phyloP scores from a whole-genome alignment of 2,888 invertebrate species.

The Byasa hedistus region DNA sequence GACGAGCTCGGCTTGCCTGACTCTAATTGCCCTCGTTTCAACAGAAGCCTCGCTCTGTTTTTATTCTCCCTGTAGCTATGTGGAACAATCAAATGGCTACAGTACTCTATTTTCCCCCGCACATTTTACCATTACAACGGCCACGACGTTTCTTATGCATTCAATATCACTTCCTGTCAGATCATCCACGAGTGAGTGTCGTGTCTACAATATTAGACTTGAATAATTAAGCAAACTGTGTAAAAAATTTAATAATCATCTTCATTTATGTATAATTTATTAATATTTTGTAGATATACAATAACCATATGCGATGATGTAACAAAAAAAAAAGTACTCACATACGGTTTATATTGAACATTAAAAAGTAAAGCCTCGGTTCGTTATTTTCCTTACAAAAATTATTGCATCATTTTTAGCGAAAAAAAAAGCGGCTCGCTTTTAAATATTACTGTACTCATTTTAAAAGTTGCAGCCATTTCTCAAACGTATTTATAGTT shows the following conservation, averaged over 20 bases:
- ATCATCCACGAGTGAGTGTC: background rate
- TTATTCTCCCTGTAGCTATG: slow-evolving; percentile 24
- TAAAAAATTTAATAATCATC: too few species aligned
- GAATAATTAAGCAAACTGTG: too few species aligned
- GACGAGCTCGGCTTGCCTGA: slow-evolving; percentile 26
- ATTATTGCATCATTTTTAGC: background rate
- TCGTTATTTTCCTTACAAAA: background rate
- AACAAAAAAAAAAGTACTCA: too few species aligned
- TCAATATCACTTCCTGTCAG: background rate
- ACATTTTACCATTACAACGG: slow-evolving; percentile 13
- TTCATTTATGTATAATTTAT: too few species aligned
- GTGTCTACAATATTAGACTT: too few species aligned
- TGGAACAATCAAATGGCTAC: slow-evolving; percentile 25
- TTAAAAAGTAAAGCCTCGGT: too few species aligned
- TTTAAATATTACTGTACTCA: background rate
- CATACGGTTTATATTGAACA: too few species aligned
- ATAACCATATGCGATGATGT: too few species aligned
- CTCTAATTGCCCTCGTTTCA: slow-evolving; percentile 30
- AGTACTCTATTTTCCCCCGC: slow-evolving; percentile 16
- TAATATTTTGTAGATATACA: too few species aligned
- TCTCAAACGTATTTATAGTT: slow-evolving; percentile 9
- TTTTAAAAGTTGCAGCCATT: background rate
- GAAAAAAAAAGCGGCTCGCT: background rate
- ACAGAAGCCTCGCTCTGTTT: slow-evolving; percentile 22
- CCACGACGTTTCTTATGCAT: slow-evolving; percentile 1